A percentile compares a stretch with the other conserved stretches of the same genome.
These are phyloP conservation scores for Erpornis zantholeuca DNA, from an alignment of 2,113 vertebrate genomes.

Conservation along the genomic window DNA sequence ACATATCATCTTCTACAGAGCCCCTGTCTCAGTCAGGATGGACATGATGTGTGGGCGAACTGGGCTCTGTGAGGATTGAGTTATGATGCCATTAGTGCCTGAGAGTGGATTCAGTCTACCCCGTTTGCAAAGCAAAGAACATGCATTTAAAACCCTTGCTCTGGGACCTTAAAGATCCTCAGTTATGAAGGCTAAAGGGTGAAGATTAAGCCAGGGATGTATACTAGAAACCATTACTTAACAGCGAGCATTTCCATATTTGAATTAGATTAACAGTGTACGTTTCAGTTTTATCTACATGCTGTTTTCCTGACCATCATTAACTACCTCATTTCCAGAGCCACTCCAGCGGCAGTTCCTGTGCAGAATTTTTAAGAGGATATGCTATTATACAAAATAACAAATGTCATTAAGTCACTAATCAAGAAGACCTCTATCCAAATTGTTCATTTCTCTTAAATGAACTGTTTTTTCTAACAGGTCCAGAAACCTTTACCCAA, in stretches of 20 bases:
- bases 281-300: background rate
- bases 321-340: background rate
- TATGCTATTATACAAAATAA: background rate
- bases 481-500: background rate
- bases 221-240: background rate
- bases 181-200: background rate
- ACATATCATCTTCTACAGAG: background rate
- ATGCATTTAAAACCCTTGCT: background rate
- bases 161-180: background rate
- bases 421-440: background rate
- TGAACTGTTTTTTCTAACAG: background rate
- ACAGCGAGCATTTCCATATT: conserved; percentile 2
- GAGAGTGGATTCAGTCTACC: background rate
- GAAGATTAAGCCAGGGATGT: background rate
- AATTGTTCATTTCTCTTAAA: background rate
- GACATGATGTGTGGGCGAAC: background rate
- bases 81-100: background rate
- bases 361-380: background rate
- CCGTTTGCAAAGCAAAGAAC: background rate
- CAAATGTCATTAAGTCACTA: background rate
- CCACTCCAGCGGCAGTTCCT: background rate
- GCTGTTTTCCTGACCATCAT: background rate
- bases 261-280: conserved; percentile 4
- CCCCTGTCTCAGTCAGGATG: background rate
- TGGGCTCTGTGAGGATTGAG: background rate